These are phyloP conservation scores for Andricus quercusramuli DNA, from an alignment of 2,888 invertebrate genomes.

Conservation along the genomic window DNA sequence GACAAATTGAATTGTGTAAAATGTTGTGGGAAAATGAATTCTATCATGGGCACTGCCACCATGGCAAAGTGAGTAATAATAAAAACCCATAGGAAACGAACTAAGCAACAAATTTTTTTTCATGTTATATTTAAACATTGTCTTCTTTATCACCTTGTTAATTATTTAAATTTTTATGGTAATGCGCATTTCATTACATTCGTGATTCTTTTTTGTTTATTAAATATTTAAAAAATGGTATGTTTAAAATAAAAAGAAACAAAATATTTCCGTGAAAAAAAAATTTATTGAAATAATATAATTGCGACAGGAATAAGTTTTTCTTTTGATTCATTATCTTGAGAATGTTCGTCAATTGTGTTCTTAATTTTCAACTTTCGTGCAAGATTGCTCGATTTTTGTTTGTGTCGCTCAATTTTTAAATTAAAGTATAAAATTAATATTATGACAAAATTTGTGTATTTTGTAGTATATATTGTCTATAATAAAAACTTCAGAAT, in stretches of 20 bases:
- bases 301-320: no score
- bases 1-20: neutral
- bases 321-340: no score
- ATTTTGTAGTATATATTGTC: no score
- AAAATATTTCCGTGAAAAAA: no score
- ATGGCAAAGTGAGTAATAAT: constrained; percentile 1
- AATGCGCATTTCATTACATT: no score
- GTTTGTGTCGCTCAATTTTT: no score
- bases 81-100: neutral
- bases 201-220: neutral
- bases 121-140: neutral
- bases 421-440: no score
- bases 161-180: neutral
- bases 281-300: no score
- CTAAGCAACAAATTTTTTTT: neutral
- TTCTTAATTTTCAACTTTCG: neutral
- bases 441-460: no score
- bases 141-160: neutral
- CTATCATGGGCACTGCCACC: neutral
- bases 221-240: neutral
- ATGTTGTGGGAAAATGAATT: neutral
- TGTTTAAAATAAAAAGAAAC: no score
- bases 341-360: neutral
- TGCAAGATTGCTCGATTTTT: neutral
- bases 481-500: no score